These are phyloP conservation scores for Melanchra persicariae DNA, from an alignment of 2,888 invertebrate species.

Conservation along the genomic window DNA sequence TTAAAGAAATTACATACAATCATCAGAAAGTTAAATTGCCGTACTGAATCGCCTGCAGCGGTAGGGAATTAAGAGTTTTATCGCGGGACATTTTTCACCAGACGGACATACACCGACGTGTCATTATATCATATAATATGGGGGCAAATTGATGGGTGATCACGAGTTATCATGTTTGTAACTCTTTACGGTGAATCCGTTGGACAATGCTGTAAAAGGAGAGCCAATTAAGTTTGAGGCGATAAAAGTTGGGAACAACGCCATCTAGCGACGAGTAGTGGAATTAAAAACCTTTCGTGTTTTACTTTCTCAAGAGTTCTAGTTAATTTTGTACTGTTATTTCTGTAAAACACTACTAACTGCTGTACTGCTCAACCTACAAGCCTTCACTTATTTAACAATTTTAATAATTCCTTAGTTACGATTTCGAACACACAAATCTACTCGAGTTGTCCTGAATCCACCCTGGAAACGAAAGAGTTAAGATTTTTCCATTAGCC, in stretches of 20 bases:
- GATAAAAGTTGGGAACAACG: slow-evolving; percentile 15
- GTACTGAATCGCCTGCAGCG: slow-evolving; percentile 68
- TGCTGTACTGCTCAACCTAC: not conserved
- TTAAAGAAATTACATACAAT: slow-evolving; percentile 64
- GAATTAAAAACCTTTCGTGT: not conserved
- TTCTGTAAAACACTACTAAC: not conserved
- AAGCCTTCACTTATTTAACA: too few relatives aligned
- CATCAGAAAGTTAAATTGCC: slow-evolving; percentile 70
- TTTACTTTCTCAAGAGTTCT: rapidly evolving
- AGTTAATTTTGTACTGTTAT: not conserved
- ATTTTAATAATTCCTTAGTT: not conserved
- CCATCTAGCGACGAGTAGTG: slow-evolving; percentile 58
- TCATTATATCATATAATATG: slow-evolving; percentile 67
- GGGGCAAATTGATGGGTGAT: slow-evolving; percentile 64
- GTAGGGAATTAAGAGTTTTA: slow-evolving; percentile 69
- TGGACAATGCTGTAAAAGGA: slow-evolving; percentile 43
- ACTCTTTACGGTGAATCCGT: slow-evolving; percentile 43
- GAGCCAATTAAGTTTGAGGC: slow-evolving; percentile 7
- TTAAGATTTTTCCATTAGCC: not conserved
- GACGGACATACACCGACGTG: slow-evolving; percentile 56
- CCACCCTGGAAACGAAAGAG: not conserved
- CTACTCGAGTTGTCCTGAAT: too few relatives aligned
- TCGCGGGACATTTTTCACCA: slow-evolving; percentile 74
- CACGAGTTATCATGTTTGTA: slow-evolving; percentile 56
- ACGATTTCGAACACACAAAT: not conserved